These are phyloP conservation scores for Zaprionus inermis DNA, from an alignment of 1,140 invertebrate species.

Conservation along the genomic window DNA sequence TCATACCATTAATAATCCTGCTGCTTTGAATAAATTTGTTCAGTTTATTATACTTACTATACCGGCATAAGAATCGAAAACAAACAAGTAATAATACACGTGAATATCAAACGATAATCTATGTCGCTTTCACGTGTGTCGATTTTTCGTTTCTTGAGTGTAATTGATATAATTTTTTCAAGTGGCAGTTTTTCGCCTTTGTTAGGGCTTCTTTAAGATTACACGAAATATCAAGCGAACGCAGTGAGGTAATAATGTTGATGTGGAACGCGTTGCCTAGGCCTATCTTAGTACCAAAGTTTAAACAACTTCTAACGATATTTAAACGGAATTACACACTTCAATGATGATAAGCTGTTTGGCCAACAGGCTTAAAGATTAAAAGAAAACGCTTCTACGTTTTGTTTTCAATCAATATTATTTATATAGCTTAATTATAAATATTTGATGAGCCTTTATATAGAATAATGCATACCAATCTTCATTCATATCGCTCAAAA, in stretches of 20 bases:
- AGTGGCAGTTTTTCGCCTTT: background rate
- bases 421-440: background rate
- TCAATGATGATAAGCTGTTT: too few relatives aligned
- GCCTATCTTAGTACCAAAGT: background rate
- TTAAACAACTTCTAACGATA: too few relatives aligned
- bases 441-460: background rate
- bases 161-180: background rate
- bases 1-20: background rate
- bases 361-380: too few relatives aligned
- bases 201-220: too few relatives aligned
- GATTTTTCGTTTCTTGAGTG: background rate
- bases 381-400: background rate
- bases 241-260: background rate
- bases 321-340: too few relatives aligned
- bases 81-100: slow-evolving; percentile 16
- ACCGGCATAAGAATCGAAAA: slow-evolving; percentile 15
- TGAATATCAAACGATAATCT: slow-evolving; percentile 26
- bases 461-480: background rate
- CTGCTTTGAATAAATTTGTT: background rate
- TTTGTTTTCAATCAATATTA: background rate
- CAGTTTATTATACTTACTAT: slow-evolving; percentile 1
- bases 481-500: background rate
- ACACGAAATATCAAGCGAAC: background rate
- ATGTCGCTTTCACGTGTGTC: slow-evolving; percentile 1
- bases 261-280: background rate